Evolutionary conservation across 2,113 vertebrate species (phyloP).

Genomic region (Istiophorus platypterus): DNA sequence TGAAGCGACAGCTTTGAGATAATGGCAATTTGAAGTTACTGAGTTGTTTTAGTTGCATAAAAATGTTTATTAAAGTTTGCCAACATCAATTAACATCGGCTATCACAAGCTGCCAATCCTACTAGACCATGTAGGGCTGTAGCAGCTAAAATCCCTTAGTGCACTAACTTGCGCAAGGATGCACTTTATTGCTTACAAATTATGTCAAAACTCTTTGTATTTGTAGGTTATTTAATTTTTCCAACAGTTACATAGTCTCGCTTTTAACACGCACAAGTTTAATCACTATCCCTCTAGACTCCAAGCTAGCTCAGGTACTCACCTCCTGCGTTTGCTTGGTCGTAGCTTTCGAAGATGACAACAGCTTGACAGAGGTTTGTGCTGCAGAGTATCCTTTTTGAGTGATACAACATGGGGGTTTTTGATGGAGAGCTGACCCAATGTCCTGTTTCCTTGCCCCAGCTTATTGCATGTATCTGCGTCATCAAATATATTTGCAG

Average conservation of each 20-base stretch:
- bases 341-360: background rate
- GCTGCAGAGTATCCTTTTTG: background rate
- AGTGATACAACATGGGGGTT: background rate
- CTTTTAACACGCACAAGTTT: too few species aligned
- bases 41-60: too few species aligned
- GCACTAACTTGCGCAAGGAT: too few species aligned
- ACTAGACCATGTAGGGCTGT: background rate
- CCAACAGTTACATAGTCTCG: too few species aligned
- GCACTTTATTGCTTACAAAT: background rate
- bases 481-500: background rate
- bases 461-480: background rate
- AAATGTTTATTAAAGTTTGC: too few species aligned
- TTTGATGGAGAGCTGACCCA: slow-evolving; percentile 8
- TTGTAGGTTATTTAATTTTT: too few species aligned
- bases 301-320: background rate
- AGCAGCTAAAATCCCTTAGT: background rate
- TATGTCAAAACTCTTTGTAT: too few species aligned
- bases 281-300: background rate
- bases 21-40: too few species aligned
- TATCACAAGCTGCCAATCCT: too few species aligned
- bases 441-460: slow-evolving; percentile 31
- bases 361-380: background rate
- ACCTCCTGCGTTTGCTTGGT: slow-evolving; percentile 18
- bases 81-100: too few species aligned
- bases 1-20: too few species aligned